Evolutionary conservation across 1,140 invertebrate genomes (phyloP), one percentile per base, ranked within the genome.

Genomic region (Trinorchestia longiramus): DNA sequence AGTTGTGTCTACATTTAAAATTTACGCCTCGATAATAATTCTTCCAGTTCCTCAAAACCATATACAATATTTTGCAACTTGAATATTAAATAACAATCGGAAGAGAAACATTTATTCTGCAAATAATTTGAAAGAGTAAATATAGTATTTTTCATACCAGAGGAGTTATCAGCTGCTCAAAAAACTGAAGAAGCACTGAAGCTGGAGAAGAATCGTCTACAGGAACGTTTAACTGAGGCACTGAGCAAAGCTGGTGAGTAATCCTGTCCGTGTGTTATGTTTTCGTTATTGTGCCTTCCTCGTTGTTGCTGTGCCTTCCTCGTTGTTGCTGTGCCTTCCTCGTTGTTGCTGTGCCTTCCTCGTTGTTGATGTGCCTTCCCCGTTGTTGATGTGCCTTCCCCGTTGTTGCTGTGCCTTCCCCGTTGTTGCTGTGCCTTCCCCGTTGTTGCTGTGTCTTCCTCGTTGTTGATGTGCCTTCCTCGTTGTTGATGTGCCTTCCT

Each of bases 121-220:
- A 23, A 36, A 19, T 19, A 36, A 1, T 77, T 3, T 77, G 62
- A 28, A 11, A 53, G 6, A 53, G 47, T 53, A 8, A 77, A 19
- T 36, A 36, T 19, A 36, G 8, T 36, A 77, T 36, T 77, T 77
- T 77, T 77, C 62, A 11, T 94, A 0, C 8, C 40, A 94, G 92
- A 44, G 47, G 92, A 94, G 43, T n/a, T 94, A 43, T 8, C 92
- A 45, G 92, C 43, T 6, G 92, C 92, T 6, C 43, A 94, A 40
- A 94, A 94, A 36, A 94, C 92, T 0, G 92, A 94, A 94, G 92
- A 94, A 43, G 43, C 92, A 23, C 44, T 94, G 44, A 94, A 47
- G 43, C 43, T 94, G 92, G 92, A 94, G 43, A 94, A 94, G 44
- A 47, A 43, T 47, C 92, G 92, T 47, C 43, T 94, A 15, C 92